Evolutionary conservation across 2,113 vertebrate genomes (phyloP).

Genomic region (Serilophus lunatus): DNA sequence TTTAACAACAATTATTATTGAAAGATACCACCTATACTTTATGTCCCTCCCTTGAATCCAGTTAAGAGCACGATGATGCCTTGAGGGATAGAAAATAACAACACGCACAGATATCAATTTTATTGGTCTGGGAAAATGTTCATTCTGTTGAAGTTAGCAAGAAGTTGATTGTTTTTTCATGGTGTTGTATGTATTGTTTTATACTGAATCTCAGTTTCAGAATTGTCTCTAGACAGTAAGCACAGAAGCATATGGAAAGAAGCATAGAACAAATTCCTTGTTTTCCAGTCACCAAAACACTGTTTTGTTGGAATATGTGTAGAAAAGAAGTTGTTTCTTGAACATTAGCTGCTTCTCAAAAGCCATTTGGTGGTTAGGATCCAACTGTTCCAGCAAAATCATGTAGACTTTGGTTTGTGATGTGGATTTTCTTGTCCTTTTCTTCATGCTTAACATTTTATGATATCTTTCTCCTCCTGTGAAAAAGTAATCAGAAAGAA

Average conservation of each 20-base stretch:
- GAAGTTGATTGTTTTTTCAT: not conserved
- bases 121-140: not conserved
- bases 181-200: not conserved
- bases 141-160: not conserved
- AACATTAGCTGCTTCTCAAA: not conserved
- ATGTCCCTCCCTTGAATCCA: not conserved
- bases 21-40: not conserved
- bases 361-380: not conserved
- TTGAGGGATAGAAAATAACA: not conserved
- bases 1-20: conserved; percentile 20
- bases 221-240: not conserved
- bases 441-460: not conserved
- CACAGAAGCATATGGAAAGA: not conserved
- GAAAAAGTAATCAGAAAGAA: not conserved
- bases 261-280: not conserved
- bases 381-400: not conserved
- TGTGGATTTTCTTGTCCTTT: not conserved
- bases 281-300: not conserved
- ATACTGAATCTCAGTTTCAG: not conserved
- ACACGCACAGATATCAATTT: not conserved
- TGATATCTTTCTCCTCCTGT: not conserved
- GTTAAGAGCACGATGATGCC: not conserved
- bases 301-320: not conserved
- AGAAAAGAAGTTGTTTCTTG: not conserved
- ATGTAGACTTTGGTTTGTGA: not conserved